Base-by-base conservation (phyloP, 2,888 invertebrate genomes). In the Cremastinae sp. region DNA sequence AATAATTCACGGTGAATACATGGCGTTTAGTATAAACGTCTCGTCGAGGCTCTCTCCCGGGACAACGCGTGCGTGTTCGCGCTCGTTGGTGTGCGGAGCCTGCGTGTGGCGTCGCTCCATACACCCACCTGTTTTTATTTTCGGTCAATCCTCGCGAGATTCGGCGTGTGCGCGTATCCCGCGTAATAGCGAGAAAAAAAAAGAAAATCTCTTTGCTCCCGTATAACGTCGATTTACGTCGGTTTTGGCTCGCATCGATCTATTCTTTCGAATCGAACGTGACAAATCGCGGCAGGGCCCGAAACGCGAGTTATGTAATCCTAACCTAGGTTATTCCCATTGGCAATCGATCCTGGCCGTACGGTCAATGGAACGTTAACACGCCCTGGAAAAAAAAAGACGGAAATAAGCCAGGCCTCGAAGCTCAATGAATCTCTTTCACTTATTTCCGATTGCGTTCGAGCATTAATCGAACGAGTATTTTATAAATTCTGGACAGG, bases 101-200 rank as follows among this genome's bases (percentile, higher is more conserved):
- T 34, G 41, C 41, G 59, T 41, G 38, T 51, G 59, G 69, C 69
- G 59, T 59, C 41, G 49, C 49, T 9, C 16, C 22, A 18, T 20
- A 61, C 61, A 61, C 70, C 70, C 70, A 70, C 70, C 70, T 70
- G 70, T 70, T 70, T 70, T 70, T 70, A 61, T 70, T 70, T 70
- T 61, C 59, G 34, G 61, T 49, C 20, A 34, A 54, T 51, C 41
- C 14, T 47, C 14, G 38, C 49, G 18, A 49, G 34, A 22, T 14
- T 43, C 12, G 20, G n/a, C 51, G 38, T 22, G 14, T 12, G 43
- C 51, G 38, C 61, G 47, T 34, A 0, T 9, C 20, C 18, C 18
- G 16, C 14, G 16, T 47, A 9, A 9, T 16, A 9, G 8, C 47
- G 16, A 47, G n/a, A n/a, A n/a, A n/a, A n/a, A n/a, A n/a, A n/a